Percentiles rank a stretch among this genome's conserved stretches.
phyloP scores from a whole-genome alignment of 2,797 vertebrate genomes.

The Mormyrus hasselquistii region DNA sequence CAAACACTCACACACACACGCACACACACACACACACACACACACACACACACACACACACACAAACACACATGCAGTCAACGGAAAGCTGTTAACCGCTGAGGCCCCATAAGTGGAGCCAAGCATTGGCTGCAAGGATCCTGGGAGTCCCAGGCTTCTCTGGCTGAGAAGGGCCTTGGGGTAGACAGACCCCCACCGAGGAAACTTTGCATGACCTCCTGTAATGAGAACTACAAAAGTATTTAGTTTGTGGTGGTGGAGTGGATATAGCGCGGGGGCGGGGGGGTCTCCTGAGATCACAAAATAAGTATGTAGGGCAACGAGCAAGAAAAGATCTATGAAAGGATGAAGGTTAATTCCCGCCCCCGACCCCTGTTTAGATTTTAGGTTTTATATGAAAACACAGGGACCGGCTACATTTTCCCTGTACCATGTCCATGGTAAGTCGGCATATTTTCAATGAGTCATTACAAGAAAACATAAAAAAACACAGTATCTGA shows the following conservation, averaged over 20 bases:
- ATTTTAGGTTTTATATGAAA: constrained; percentile 7
- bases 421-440: background rate
- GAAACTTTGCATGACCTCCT: constrained; percentile 57
- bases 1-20: background rate
- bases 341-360: constrained; percentile 33
- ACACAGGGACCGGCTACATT: constrained; percentile 6
- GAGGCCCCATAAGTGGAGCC: constrained; percentile 36
- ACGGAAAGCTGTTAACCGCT: constrained; percentile 42
- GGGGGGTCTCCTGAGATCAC: constrained; percentile 39
- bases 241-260: constrained; percentile 37
- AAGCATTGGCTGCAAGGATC: constrained; percentile 33
- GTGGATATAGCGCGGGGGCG: constrained; percentile 17
- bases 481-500: background rate
- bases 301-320: constrained; percentile 39
- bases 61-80: constrained; percentile 7
- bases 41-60: background rate
- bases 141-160: constrained; percentile 36
- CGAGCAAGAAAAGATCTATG: constrained; percentile 23
- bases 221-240: constrained; percentile 53
- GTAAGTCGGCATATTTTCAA: background rate
- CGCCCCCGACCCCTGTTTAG: constrained; percentile 2
- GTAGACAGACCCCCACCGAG: constrained; percentile 44
- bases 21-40: background rate
- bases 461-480: constrained; percentile 19
- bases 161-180: constrained; percentile 40